Evolutionary conservation across 2,797 vertebrate genomes (phyloP), one percentile per base, ranked within the genome.

Genomic region (Rhinophrynus dorsalis): DNA sequence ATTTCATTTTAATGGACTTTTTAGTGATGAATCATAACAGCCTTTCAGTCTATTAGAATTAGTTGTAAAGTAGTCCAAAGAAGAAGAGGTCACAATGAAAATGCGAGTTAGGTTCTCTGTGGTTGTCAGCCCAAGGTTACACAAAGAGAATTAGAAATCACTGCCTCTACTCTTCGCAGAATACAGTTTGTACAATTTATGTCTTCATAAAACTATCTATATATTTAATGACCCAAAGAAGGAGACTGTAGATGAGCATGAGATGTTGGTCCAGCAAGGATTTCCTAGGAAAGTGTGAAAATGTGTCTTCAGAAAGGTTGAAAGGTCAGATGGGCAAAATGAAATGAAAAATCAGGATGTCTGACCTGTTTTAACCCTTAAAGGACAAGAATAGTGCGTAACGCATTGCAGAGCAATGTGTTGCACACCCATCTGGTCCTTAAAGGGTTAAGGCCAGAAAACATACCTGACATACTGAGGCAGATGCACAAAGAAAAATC

Each of bases 201-300:
- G 29, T 30, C 30, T 47, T 63, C 58, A 63, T 70, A 63, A 70
- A 70, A 13, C 59, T 56, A 65, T 65, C 62, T 65, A 37, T 70
- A 63, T 45, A 63, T 56, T 63, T 63, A 70, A 70, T 70, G 67
- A 47, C 48, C 67, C 57, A 51, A 44, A 54, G 58, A 54, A 4
- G 52, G 30, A 63, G 60, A 13, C 29, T 15, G 59, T 27, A 55
- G 52, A 55, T 42, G 51, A 55, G 35, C 23, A 24, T 42, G 35
- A 40, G 35, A 61, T 61, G 37, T n/a, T 62, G 37, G 26, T 37
- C 15, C 21, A 30, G 37, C 18, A 27, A 26, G 27, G 37, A 15
- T 44, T 15, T 17, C 27, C 26, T 9, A 20, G 26, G 13, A 52
- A 40, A 32, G 35, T 32, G 47, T 42, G 47, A 24, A 57, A 37